Evolutionary conservation across 2,888 invertebrate species (phyloP).

Genomic region (Drosophila nigricruria): DNA sequence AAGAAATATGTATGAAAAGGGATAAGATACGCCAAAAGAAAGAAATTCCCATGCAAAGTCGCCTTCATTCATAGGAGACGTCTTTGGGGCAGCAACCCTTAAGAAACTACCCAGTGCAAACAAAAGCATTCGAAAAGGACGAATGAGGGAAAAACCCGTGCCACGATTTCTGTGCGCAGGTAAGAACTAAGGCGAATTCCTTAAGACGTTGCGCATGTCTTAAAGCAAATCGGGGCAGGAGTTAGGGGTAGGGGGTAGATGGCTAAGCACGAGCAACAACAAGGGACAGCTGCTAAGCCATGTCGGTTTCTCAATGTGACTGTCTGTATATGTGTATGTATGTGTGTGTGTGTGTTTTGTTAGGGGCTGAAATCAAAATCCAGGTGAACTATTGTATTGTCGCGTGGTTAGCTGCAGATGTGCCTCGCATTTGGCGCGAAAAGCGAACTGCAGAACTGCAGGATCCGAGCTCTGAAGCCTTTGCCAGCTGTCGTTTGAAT

Average conservation of each 20-base stretch:
- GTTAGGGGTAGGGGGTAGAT: conserved; percentile 27
- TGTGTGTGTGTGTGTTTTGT: conserved; percentile 25
- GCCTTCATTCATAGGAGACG: conserved; percentile 33
- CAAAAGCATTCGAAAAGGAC: conserved; percentile 47
- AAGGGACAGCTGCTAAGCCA: conserved; percentile 68
- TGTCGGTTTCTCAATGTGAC: no score
- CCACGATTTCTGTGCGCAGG: conserved; percentile 67
- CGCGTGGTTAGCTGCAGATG: conserved; percentile 71
- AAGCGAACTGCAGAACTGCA: conserved; percentile 39
- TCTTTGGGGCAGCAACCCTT: conserved; percentile 34
- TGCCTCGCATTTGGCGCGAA: conserved; percentile 73
- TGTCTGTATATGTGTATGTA: conserved; percentile 1
- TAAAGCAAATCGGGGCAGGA: conserved; percentile 49
- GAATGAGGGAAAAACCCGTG: conserved; percentile 63
- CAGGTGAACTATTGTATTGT: conserved; percentile 80
- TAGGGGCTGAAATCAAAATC: conserved; percentile 74
- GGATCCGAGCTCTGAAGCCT: conserved; percentile 26
- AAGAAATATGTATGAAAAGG: neutral
- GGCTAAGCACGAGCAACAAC: conserved; percentile 29
- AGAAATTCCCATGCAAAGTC: conserved; percentile 73
- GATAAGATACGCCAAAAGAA: conserved; percentile 42
- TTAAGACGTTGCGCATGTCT: conserved; percentile 82
- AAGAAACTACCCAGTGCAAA: conserved; percentile 12
- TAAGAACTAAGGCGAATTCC: conserved; percentile 41
- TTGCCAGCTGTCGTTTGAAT: conserved; percentile 67